Evolutionary conservation across 2,797 vertebrate genomes (phyloP).

Genomic region (Sylvilagus floridanus): DNA sequence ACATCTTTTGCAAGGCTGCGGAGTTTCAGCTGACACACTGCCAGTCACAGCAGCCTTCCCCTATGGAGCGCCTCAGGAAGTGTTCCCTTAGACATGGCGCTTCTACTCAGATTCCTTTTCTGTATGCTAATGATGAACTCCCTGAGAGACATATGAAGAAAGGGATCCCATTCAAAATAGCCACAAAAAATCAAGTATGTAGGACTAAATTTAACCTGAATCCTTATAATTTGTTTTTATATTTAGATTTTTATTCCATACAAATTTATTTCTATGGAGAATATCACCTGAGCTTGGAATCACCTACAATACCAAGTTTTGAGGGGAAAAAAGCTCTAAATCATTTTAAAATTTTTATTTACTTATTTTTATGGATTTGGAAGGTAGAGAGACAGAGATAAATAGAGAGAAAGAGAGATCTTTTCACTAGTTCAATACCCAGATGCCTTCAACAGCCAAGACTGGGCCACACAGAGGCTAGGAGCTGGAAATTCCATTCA

Average conservation of each 20-base stretch:
- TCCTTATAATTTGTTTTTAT: background rate
- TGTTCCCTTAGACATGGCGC: background rate
- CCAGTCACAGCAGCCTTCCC: background rate
- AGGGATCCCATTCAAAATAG: too few relatives aligned
- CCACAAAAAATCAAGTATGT: background rate
- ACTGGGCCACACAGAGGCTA: too few relatives aligned
- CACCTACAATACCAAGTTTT: background rate
- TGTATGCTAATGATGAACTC: too few relatives aligned
- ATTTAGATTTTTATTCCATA: background rate
- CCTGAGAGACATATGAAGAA: too few relatives aligned
- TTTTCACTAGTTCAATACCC: too few relatives aligned
- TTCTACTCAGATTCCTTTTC: background rate
- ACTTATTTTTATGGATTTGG: too few relatives aligned
- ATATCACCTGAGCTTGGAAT: background rate
- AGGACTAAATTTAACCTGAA: background rate
- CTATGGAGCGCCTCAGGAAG: background rate
- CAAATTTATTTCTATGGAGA: background rate
- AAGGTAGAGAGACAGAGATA: too few relatives aligned
- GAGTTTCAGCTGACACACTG: slow-evolving; percentile 3
- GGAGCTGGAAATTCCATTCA: too few relatives aligned
- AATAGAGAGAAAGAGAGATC: too few relatives aligned
- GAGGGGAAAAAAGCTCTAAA: background rate
- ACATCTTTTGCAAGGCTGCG: background rate
- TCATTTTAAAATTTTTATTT: background rate
- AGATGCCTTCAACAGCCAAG: too few relatives aligned